Evolutionary conservation across 2,888 invertebrate species (phyloP).

Genomic region (Cerastoderma edule): DNA sequence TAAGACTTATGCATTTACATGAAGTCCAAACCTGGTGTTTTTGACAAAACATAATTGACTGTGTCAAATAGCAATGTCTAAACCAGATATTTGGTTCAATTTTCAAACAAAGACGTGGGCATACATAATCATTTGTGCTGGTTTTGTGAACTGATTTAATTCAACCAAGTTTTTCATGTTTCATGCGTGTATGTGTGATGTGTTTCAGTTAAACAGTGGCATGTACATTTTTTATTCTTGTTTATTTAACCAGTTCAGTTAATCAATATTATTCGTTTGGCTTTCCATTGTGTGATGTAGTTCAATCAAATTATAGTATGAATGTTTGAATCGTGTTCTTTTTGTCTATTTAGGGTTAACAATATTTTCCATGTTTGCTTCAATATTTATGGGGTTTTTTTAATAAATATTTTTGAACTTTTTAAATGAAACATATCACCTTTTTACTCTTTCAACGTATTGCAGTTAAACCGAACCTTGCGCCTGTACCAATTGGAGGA

Average conservation of each 20-base stretch:
- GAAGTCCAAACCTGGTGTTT: neutral
- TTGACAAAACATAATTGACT: neutral
- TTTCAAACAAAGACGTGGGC: too few relatives aligned
- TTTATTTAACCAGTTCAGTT: too few relatives aligned
- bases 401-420: neutral
- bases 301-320: too few relatives aligned
- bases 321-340: neutral
- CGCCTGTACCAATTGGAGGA: constrained; percentile 50
- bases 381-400: neutral
- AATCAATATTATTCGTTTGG: too few relatives aligned
- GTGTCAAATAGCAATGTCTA: neutral
- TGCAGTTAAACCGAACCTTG: constrained; percentile 46
- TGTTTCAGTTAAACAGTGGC: too few relatives aligned
- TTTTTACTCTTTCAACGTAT: neutral
- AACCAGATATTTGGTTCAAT: neutral
- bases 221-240: too few relatives aligned
- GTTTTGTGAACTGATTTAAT: too few relatives aligned
- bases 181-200: too few relatives aligned
- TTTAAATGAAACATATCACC: neutral
- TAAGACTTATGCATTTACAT: neutral
- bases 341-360: neutral
- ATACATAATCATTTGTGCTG: too few relatives aligned
- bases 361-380: neutral
- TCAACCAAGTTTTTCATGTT: too few relatives aligned
- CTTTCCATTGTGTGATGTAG: too few relatives aligned